Base-by-base conservation (phyloP, 2,113 vertebrate genomes). In the Crotalus helleri region DNA sequence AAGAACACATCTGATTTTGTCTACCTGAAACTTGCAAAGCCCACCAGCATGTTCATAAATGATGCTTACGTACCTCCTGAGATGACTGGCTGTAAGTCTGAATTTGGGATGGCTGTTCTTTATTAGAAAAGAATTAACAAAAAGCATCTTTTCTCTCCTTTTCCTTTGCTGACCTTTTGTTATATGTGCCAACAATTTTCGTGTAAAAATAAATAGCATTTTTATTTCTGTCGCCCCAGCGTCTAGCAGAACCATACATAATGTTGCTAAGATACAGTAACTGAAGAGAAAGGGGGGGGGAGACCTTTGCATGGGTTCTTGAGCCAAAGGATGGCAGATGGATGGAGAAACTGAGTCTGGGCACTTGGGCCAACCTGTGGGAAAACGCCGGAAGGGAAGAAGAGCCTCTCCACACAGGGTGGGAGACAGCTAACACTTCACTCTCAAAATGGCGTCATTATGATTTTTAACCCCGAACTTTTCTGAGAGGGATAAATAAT, bases 1-100 rank as follows among this genome's bases (percentile, higher is more conserved):
- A 99, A 99, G 97, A 99, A 99, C 95, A 99, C 99, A 13, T 98
- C 99, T 17, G 99, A 99, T 92, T 99, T 99, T 95, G 99, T 99
- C 93, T 99, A 98, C 97, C 97, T 99, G 97, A 99, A 99, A 97
- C 99, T 99, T 95, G 99, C 99, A 59, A 99, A 99, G 97, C 99
- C 99, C 91, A 99, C 98, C 97, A 99, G 98, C 97, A 97, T 99
- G 98, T 99, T 99, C 97, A 98, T 99, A 97, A 99, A 98, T 88
- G 99, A 99, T 95, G 98, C 97, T 95, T 99, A 98, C 39, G 97
- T 97, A 11, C 98, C 99, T 85, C 99, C 99, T 39, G 99, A 99
- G 97, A 98, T 99, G 98, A 99, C 98, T 90, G 99, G 98, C 96
- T 98, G 99, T 99, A 97, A 99, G 99, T 98, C 92, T 89, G 6